Evolutionary conservation across 2,888 invertebrate genomes (phyloP), one percentile per base, ranked within the genome.

Genomic region (Holacanthella duospinosa): DNA sequence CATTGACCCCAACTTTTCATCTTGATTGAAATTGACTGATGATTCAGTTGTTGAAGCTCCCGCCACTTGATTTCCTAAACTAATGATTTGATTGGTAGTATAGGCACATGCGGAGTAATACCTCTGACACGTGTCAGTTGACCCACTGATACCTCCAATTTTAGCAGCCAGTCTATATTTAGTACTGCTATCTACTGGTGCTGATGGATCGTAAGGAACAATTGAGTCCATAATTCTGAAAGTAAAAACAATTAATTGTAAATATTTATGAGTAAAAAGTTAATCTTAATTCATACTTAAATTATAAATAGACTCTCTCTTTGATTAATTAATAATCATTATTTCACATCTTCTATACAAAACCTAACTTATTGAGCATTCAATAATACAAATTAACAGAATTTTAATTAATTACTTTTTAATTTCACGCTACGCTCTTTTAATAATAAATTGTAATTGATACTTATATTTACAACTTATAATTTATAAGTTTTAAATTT

Each of bases 51-150:
- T 9, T 16, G 6, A 6, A 21, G 48, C 24, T 9, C 25, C 55
- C n/a, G 29, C 29, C n/a, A 55, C 28, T 55, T 55, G 27, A 29
- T 55, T 55, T 27, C 55, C 55, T 28, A 55, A 26, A 29, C 55
- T 55, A 16, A 55, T 55, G 3, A 55, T 55, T 27, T 55, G 28
- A 26, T 55, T 26, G 19, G 55, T 16, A 24, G 55, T 28, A 21
- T 25, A 55, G 4, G 28, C 27, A 26, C 55, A 55, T 29, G 27
- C 27, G 16, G 27, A 28, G 27, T 55, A 55, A 26, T 55, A 55
- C 19, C 28, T 6, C 27, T 55, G 55, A 21, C 55, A 55, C 4
- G 27, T 26, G 6, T 55, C 55, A 26, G 48, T 48, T n/a, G 48
- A 48, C 19, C 48, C 19, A 4, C 48, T 21, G 21, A 55, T 55